Evolutionary conservation across 2,888 invertebrate genomes (phyloP), one percentile per base, ranked within the genome.

Genomic region (Spodoptera littoralis): DNA sequence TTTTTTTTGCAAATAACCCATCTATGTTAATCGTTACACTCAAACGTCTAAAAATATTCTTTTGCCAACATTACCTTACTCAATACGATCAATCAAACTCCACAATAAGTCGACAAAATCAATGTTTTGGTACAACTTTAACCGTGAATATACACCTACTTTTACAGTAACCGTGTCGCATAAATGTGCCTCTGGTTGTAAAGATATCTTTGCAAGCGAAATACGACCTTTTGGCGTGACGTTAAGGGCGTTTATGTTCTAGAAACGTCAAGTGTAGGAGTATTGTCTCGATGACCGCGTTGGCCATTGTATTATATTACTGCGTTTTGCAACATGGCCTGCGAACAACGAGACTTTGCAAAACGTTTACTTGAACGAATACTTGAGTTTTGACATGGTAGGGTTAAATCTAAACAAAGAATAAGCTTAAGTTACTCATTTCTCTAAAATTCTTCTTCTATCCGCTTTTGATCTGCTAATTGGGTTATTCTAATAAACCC

Each of bases 301-400:
- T 83, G 79, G 76, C 88, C 80, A 90, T 91, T 90, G 91, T 89
- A 82, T 88, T 88, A 82, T 84, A 83, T 88, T 86, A 79, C 87
- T 84, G 76, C 84, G 82, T 84, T 83, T 90, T 90, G 84, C 90
- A 84, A 88, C 88, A 92, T 79, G 84, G 80, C 82, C 65, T 79
- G 82, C 83, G 85, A 85, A 86, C 87, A 88, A 84, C 85, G 80
- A 78, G 83, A 82, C 77, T 86, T 90, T 88, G 86, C 88, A 88
- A 90, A 88, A 87, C 84, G 84, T 84, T 84, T 71, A 79, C 79
- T 80, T 73, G 68, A 70, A 80, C 73, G 72, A 80, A 80, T 83
- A 80, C 78, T 75, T 63, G 65, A 79, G 73, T 62, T 57, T 71
- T 56, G 68, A 61, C 55, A 58, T 27, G 48, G 60, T 63, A 64